These are phyloP conservation scores for Syngnathoides biaculeatus DNA, from an alignment of 2,113 vertebrate species.

Conservation along the genomic window DNA sequence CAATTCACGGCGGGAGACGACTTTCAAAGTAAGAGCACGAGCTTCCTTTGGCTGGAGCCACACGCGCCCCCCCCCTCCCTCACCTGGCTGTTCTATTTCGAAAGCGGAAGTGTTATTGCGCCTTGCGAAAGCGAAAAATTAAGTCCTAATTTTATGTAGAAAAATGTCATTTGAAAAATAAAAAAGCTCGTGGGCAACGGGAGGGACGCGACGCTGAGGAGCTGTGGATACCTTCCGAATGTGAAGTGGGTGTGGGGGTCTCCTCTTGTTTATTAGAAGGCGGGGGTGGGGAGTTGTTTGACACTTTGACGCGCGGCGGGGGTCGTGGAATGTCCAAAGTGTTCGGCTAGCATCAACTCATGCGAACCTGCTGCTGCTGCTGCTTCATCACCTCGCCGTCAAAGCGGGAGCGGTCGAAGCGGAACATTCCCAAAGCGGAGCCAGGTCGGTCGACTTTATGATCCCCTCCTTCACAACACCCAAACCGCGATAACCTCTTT, in stretches of 20 bases:
- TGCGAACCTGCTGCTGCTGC: conserved; percentile 74
- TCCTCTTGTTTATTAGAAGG: conserved; percentile 62
- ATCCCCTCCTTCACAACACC: conserved; percentile 14
- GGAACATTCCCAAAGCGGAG: conserved; percentile 45
- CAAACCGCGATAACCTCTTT: not conserved
- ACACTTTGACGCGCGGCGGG: conserved; percentile 40
- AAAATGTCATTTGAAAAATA: too few species aligned
- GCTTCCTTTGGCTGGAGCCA: fast-evolving
- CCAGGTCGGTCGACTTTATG: conserved; percentile 58
- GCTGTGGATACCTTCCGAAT: not conserved
- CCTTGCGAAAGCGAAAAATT: conserved; percentile 20
- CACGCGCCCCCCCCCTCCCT: too few species aligned
- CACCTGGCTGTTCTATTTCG: conserved; percentile 28
- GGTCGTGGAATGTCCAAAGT: conserved; percentile 59
- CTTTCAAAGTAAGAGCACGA: conserved; percentile 32
- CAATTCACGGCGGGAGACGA: fast-evolving
- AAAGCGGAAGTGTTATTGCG: conserved; percentile 24
- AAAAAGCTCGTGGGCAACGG: not conserved
- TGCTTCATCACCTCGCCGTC: conserved; percentile 70
- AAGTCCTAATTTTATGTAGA: conserved; percentile 46
- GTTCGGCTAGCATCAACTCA: conserved; percentile 55
- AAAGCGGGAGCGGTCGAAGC: conserved; percentile 52
- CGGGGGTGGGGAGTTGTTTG: conserved; percentile 64
- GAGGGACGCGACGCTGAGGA: not conserved
- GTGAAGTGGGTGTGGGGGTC: conserved; percentile 53